Evolutionary conservation across 1,140 invertebrate species (phyloP), one percentile per base, ranked within the genome.

Genomic region (Heliothis subflexa): DNA sequence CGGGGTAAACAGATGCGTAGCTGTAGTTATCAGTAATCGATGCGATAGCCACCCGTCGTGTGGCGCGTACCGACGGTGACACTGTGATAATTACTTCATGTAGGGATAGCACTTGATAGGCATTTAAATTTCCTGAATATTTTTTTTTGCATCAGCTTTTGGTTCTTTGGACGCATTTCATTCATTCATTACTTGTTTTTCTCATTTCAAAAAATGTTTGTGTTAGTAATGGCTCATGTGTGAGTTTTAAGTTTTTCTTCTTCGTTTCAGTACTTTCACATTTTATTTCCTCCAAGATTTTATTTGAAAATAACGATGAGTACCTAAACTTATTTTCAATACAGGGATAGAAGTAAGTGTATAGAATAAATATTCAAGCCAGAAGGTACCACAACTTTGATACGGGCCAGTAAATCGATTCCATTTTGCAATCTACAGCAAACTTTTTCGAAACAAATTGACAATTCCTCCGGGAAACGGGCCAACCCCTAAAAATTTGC

Each of bases 401-500:
- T 33, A n/a, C 14, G 25, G 13, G 9, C 47, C 33, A 54, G 25
- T 16, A 50, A 77, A 52, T 40, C 45, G 28, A 59, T 18, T 54
- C 54, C 25, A 16, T 18, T 55, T 73, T 66, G 25, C 66, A 70
- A 78, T 71, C 55, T 50, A 33, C 40, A 54, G 55, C 18, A n/a
- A 52, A 59, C 25, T 68, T 68, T 75, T 80, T 75, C 62, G 18
- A 49, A 71, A 50, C 18, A 88, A 92, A 91, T 91, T 92, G 86
- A 18, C 89, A 89, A 92, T 91, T 82, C 88, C 80, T 72, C 71
- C 78, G n/a, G n/a, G 77, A 78, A 57, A 73, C 66, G 83, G 70
- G 77, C 82, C 83, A 81, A 61, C 78, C 81, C 82, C 81, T 80
- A 85, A 83, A 89, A 87, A 93, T 94, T 93, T 93, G 91, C 91